Conservation (phyloP, 1,140 invertebrate species). For the Acromyrmex echinatior region DNA sequence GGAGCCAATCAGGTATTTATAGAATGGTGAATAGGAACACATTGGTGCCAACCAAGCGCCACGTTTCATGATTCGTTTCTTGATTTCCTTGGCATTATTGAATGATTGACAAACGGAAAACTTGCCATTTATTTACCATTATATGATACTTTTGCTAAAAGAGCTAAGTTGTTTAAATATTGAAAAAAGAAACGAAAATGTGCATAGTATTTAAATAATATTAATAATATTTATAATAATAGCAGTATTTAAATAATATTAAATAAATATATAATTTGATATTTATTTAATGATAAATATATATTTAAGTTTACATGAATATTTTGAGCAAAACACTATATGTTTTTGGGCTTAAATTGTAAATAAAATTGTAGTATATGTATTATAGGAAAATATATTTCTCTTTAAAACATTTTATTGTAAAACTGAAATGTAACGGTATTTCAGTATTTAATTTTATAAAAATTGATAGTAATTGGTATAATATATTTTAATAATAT, state of each 20-base stretch:
- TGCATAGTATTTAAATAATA: too few species aligned
- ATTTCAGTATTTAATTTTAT: background rate
- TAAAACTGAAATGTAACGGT: background rate
- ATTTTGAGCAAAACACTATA: background rate
- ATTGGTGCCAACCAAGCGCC: background rate
- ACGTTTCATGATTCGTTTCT: conserved; percentile 8
- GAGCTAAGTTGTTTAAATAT: background rate
- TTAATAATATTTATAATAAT: too few species aligned
- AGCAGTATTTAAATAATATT: too few species aligned
- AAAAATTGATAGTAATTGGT: background rate
- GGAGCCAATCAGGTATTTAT: conserved; percentile 72
- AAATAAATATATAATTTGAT: background rate
- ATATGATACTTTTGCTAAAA: background rate
- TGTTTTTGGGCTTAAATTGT: background rate
- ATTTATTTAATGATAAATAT: conserved; percentile 6
- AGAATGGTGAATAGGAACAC: conserved; percentile 56
- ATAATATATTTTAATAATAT: background rate
- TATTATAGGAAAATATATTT: background rate
- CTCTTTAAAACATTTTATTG: too few species aligned
- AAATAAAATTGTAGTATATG: background rate
- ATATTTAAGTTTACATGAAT: background rate
- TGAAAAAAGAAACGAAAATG: background rate
- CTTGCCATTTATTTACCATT: background rate
- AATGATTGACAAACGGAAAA: conserved; percentile 33
- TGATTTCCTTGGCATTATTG: background rate